These are phyloP conservation scores for Delphinapterus leucas DNA, from an alignment of 2,113 vertebrate genomes.

Conservation along the genomic window DNA sequence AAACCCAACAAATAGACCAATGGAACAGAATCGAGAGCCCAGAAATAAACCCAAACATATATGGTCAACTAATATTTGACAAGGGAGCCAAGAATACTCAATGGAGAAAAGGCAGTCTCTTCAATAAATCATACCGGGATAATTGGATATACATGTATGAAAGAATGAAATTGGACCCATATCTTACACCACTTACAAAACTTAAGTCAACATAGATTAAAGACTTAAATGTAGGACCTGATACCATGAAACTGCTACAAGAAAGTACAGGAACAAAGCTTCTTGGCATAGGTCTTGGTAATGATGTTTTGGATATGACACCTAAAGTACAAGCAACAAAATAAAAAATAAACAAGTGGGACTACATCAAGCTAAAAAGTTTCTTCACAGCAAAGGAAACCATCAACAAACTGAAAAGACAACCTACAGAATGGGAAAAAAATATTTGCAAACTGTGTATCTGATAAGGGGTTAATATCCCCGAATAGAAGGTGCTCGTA, in stretches of 20 bases:
- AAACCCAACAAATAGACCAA: background rate
- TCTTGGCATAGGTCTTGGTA: background rate
- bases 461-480: background rate
- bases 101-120: background rate
- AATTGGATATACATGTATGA: background rate
- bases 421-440: background rate
- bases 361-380: background rate
- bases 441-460: background rate
- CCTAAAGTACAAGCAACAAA: background rate
- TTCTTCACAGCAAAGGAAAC: background rate
- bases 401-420: background rate
- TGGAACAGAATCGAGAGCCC: background rate
- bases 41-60: background rate
- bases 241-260: background rate
- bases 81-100: background rate
- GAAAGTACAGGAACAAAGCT: background rate
- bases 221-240: background rate
- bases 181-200: background rate
- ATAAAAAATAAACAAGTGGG: background rate
- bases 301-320: background rate
- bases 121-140: background rate
- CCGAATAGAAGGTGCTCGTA: background rate
- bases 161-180: background rate
- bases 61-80: background rate
- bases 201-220: background rate